A percentile compares a stretch with the other conserved stretches of the same genome.
phyloP scores from a whole-genome alignment of 2,113 vertebrate species.

The Polypterus bichir region DNA sequence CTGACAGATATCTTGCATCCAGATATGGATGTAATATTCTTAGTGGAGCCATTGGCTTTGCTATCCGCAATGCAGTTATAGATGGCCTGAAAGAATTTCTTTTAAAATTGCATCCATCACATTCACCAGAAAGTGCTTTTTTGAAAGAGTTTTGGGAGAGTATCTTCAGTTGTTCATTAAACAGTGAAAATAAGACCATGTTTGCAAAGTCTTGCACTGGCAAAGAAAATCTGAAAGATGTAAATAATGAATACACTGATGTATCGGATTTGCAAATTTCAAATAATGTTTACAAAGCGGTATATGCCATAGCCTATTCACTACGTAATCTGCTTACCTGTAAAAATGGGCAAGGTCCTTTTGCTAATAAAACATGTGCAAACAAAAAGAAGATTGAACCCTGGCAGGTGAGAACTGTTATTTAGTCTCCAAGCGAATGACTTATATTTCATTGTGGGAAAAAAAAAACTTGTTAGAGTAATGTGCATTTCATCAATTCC shows the following conservation, averaged over 20 bases:
- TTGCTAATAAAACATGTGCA: conserved; percentile 30
- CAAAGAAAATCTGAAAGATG: background rate
- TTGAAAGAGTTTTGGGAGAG: background rate
- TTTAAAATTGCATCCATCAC: background rate
- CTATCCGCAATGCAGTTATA: background rate
- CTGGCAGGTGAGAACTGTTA: conserved; percentile 11
- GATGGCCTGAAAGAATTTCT: background rate
- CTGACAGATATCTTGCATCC: background rate
- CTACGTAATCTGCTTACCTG: conserved; percentile 32
- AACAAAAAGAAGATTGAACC: conserved; percentile 24
- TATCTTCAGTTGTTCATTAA: background rate
- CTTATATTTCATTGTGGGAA: background rate
- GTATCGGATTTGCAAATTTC: conserved; percentile 27
- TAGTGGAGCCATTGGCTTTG: conserved; percentile 1
- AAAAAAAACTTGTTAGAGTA: background rate
- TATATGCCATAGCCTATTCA: conserved; percentile 35
- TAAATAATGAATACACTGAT: conserved; percentile 32
- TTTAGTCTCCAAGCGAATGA: background rate
- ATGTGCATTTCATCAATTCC: background rate
- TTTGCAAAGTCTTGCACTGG: background rate
- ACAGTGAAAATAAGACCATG: background rate
- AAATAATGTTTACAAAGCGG: conserved; percentile 38
- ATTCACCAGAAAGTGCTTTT: background rate
- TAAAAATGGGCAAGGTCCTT: conserved; percentile 30
- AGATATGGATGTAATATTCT: background rate